Percentiles rank a stretch among this genome's conserved stretches.
phyloP scores from a whole-genome alignment of 92 coral and sea anemone genomes.

The Phenganax subtilis region DNA sequence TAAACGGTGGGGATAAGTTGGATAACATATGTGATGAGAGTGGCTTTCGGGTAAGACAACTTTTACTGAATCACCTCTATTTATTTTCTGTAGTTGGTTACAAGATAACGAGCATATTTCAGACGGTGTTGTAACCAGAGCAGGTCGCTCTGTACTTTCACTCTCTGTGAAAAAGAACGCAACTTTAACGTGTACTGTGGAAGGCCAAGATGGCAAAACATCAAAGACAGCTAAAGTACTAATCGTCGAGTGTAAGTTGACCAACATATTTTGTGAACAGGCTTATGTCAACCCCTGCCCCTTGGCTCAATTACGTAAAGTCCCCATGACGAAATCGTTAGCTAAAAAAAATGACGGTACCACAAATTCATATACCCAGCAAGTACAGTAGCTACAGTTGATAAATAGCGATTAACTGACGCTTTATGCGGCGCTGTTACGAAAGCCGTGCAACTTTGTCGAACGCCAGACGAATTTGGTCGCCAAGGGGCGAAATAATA shows the following conservation, averaged over 20 bases:
- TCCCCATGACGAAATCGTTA: too few species aligned
- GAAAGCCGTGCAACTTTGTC: too few species aligned
- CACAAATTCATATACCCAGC: too few species aligned
- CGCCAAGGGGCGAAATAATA: background rate
- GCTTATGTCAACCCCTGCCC: background rate
- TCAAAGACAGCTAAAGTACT: slow-evolving; percentile 14
- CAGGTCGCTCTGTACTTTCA: slow-evolving; percentile 14
- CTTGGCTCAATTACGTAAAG: too few species aligned
- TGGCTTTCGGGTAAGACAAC: too few species aligned
- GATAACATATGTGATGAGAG: background rate
- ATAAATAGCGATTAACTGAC: too few species aligned
- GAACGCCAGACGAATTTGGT: background rate
- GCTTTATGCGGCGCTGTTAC: too few species aligned
- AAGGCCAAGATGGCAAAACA: slow-evolving; percentile 16
- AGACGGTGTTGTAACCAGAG: slow-evolving; percentile 15
- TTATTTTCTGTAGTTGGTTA: slow-evolving; percentile 9
- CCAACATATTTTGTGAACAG: background rate
- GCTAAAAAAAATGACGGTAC: too few species aligned
- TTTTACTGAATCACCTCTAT: background rate
- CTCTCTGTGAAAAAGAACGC: slow-evolving; percentile 18
- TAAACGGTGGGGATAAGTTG: background rate
- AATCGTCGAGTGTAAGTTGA: slow-evolving; percentile 1
- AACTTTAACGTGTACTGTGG: slow-evolving; percentile 29
- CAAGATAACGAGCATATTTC: background rate
- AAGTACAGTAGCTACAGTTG: too few species aligned